phyloP scores from a whole-genome alignment of 2,888 invertebrate genomes.

The Protophormia terraenovae region DNA sequence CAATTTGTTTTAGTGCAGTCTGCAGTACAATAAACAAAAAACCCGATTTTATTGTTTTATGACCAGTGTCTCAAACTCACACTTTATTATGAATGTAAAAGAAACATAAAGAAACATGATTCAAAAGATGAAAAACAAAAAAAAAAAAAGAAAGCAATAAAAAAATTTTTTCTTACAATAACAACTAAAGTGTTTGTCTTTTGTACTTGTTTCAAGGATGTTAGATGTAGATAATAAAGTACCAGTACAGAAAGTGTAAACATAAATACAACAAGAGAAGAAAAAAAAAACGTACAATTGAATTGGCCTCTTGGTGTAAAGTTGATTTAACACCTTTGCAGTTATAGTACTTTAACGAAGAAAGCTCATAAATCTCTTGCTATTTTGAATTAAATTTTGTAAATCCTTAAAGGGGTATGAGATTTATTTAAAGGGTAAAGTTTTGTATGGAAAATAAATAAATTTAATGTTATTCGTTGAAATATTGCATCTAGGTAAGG shows the following conservation, averaged over 20 bases:
- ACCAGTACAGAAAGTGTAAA: constrained; percentile 1
- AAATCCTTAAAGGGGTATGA: too few relatives aligned
- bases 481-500: too few relatives aligned
- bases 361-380: constrained; percentile 17
- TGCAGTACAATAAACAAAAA: background rate
- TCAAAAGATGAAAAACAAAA: background rate
- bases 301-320: constrained; percentile 60
- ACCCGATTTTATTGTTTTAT: constrained; percentile 41
- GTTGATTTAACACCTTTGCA: constrained; percentile 61
- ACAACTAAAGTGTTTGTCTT: background rate
- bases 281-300: constrained; percentile 5
- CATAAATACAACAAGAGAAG: background rate
- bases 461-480: too few relatives aligned
- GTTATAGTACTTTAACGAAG: constrained; percentile 12
- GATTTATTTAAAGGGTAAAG: background rate
- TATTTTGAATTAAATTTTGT: background rate
- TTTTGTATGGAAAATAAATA: too few relatives aligned
- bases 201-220: constrained; percentile 1
- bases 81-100: background rate
- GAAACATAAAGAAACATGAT: constrained; percentile 1
- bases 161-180: background rate
- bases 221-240: constrained; percentile 47
- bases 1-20: background rate
- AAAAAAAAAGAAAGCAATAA: background rate
- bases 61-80: background rate